phyloP scores from a whole-genome alignment of 2,888 invertebrate genomes.

The Rambutsinella grinnellia region DNA sequence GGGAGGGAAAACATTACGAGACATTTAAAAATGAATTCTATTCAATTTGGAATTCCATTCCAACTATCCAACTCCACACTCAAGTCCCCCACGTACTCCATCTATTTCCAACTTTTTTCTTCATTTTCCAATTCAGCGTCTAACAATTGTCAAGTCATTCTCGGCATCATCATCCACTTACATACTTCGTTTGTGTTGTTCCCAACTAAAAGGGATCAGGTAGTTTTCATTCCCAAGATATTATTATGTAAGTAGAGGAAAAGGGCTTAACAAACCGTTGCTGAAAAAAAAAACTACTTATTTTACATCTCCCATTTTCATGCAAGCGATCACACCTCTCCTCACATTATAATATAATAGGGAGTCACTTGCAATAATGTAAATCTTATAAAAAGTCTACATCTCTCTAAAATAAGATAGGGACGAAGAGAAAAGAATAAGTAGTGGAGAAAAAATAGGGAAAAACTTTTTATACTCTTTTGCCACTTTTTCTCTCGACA shows the following conservation, averaged over 20 bases:
- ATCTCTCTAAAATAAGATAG: too few species aligned
- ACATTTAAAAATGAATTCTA: slow-evolving; percentile 66
- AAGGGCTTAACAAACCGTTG: slow-evolving; percentile 29
- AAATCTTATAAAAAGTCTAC: slow-evolving; percentile 36
- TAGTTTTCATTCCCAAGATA: neutral
- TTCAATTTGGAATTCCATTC: slow-evolving; percentile 64
- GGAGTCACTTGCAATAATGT: slow-evolving; percentile 39
- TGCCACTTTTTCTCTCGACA: slow-evolving; percentile 52
- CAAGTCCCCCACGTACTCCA: slow-evolving; percentile 11
- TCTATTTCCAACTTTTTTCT: slow-evolving; percentile 22
- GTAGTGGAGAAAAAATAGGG: slow-evolving; percentile 7
- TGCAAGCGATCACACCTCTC: slow-evolving; percentile 25
- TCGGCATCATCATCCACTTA: slow-evolving; percentile 32
- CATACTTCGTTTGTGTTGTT: slow-evolving; percentile 18
- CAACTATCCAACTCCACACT: neutral
- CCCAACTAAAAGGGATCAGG: slow-evolving; percentile 7
- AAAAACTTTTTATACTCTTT: slow-evolving; percentile 45
- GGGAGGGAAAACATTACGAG: slow-evolving; percentile 47
- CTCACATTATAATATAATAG: slow-evolving; percentile 47
- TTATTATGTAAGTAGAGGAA: neutral
- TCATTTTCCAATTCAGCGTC: slow-evolving; percentile 36
- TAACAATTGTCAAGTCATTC: slow-evolving; percentile 10
- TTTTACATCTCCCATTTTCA: slow-evolving; percentile 35
- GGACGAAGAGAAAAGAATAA: slow-evolving; percentile 31
- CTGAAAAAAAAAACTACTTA: slow-evolving; percentile 23